Percentiles rank a stretch among this genome's conserved stretches.
Conservation (phyloP, 2,888 invertebrate genomes). For the Temnothorax ravouxi region DNA sequence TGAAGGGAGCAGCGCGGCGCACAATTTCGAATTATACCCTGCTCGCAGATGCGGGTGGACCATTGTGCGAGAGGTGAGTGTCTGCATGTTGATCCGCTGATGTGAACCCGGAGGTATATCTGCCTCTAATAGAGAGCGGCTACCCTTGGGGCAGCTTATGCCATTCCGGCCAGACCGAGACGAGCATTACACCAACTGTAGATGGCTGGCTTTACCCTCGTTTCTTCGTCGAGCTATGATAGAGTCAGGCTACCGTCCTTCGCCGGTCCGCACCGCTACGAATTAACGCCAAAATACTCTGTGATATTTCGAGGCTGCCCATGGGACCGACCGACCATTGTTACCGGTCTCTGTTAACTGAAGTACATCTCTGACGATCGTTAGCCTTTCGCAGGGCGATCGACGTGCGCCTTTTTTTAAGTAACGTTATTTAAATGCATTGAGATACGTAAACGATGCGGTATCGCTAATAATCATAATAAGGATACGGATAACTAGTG, state of each 20-base stretch:
- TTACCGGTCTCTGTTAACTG: slow-evolving; percentile 61
- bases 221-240: slow-evolving; percentile 72
- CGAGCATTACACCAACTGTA: slow-evolving; percentile 59
- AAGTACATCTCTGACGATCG: slow-evolving; percentile 55
- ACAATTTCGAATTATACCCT: slow-evolving; percentile 45
- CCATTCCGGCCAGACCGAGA: slow-evolving; percentile 65
- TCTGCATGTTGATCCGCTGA: slow-evolving; percentile 70
- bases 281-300: slow-evolving; percentile 73
- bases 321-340: slow-evolving; percentile 57
- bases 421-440: slow-evolving; percentile 7
- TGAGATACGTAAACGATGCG: neutral
- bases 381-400: slow-evolving; percentile 10
- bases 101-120: slow-evolving; percentile 64
- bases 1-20: neutral
- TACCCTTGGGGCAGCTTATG: slow-evolving; percentile 74
- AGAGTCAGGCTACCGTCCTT: slow-evolving; percentile 62
- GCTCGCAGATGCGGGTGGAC: slow-evolving; percentile 17
- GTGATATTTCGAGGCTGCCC: slow-evolving; percentile 70
- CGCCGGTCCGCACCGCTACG: slow-evolving; percentile 58
- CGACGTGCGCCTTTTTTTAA: slow-evolving; percentile 49
- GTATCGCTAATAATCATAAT: neutral
- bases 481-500: neutral
- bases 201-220: slow-evolving; percentile 53
- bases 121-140: slow-evolving; percentile 73
- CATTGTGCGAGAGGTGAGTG: slow-evolving; percentile 47